These are phyloP conservation scores for Pollicipes pollicipes DNA, from an alignment of 1,140 invertebrate genomes.

Conservation along the genomic window DNA sequence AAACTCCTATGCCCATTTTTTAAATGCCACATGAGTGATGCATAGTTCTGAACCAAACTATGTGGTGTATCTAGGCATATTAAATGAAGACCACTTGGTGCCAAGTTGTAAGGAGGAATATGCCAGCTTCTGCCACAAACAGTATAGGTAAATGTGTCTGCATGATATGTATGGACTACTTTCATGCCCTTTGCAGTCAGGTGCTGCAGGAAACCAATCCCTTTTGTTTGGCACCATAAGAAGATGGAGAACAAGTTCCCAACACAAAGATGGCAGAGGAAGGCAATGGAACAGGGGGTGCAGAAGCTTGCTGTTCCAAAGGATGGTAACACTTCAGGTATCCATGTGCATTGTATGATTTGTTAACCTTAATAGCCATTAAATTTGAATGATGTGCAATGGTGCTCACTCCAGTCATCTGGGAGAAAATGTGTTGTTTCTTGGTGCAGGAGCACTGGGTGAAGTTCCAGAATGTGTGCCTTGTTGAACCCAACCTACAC, in stretches of 20 bases:
- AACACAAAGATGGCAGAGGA: constrained; percentile 15
- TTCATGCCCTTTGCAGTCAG: too few relatives aligned
- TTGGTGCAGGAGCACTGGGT: not conserved
- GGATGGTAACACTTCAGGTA: constrained; percentile 13
- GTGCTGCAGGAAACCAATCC: too few relatives aligned
- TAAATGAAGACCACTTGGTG: too few relatives aligned
- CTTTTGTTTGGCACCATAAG: too few relatives aligned
- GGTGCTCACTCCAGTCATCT: constrained; percentile 3
- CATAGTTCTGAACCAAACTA: too few relatives aligned
- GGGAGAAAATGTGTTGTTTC: not conserved
- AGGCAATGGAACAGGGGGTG: constrained; percentile 16
- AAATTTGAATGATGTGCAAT: not conserved
- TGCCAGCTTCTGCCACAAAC: too few relatives aligned
- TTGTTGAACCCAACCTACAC: not conserved
- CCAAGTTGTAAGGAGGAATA: too few relatives aligned
- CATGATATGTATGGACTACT: too few relatives aligned
- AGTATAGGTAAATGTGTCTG: too few relatives aligned
- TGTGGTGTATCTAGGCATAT: too few relatives aligned
- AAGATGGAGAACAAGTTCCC: not conserved
- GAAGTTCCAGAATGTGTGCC: constrained; percentile 5
- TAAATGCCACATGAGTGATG: too few relatives aligned
- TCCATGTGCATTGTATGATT: not conserved
- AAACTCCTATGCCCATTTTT: too few relatives aligned
- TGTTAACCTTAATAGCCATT: not conserved
- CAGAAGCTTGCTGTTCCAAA: constrained; percentile 10